Evolutionary conservation across 1,140 invertebrate species (phyloP).

Genomic region (Drosophila serrata): DNA sequence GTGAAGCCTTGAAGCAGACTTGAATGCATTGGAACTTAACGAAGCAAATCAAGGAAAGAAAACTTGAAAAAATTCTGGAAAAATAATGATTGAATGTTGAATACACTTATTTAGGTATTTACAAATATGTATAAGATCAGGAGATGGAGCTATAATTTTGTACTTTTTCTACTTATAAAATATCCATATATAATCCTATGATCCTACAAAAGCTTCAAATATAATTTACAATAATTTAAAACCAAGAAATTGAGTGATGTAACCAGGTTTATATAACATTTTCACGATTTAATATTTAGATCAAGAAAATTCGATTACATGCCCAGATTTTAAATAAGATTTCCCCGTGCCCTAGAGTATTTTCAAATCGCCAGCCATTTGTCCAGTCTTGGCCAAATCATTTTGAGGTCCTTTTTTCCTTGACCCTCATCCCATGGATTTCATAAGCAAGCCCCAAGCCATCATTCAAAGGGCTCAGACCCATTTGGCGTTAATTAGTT

Average conservation of each 20-base stretch:
- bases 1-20: conserved; percentile 19
- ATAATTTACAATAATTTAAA: neutral
- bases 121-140: no score
- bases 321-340: neutral
- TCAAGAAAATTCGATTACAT: no score
- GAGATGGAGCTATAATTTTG: neutral
- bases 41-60: conserved; percentile 41
- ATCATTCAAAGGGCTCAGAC: conserved; percentile 52
- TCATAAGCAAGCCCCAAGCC: conserved; percentile 17
- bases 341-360: neutral
- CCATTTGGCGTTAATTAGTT: conserved; percentile 81
- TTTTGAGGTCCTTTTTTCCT: conserved; percentile 6
- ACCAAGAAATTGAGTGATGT: neutral
- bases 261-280: no score
- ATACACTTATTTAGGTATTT: conserved; percentile 1
- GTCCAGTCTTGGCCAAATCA: conserved; percentile 21
- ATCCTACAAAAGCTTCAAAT: neutral
- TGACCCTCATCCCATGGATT: neutral
- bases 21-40: conserved; percentile 39
- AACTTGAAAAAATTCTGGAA: neutral
- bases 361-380: neutral
- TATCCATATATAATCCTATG: neutral
- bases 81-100: no score
- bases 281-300: no score
- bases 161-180: neutral